phyloP scores from a whole-genome alignment of 2,113 vertebrate species.

The Fulmarus glacialis region DNA sequence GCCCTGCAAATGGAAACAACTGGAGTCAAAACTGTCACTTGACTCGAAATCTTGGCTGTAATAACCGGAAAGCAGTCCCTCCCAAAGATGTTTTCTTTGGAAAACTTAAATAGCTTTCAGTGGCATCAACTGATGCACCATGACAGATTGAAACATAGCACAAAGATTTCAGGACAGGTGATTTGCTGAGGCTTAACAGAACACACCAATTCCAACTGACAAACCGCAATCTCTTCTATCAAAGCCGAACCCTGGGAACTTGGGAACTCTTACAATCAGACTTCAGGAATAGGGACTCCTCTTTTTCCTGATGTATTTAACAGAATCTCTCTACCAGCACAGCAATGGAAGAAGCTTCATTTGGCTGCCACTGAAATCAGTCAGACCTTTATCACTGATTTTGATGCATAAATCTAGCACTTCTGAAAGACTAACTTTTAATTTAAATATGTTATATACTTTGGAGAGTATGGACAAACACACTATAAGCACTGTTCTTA shows the following conservation, averaged over 20 bases:
- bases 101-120: neutral
- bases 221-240: neutral
- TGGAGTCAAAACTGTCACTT: slow-evolving; percentile 7
- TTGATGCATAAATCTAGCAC: neutral
- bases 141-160: neutral
- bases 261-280: neutral
- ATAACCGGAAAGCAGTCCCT: neutral
- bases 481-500: neutral
- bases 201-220: neutral
- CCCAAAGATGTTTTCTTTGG: neutral
- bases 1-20: slow-evolving; percentile 79
- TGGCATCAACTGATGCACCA: neutral
- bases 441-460: neutral
- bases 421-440: neutral
- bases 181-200: neutral
- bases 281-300: neutral
- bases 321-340: neutral
- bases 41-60: neutral
- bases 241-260: neutral
- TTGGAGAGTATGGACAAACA: neutral
- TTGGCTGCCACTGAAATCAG: neutral
- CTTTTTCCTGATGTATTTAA: neutral
- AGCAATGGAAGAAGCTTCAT: neutral
- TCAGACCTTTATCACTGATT: neutral
- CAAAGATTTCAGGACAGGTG: neutral